Base-by-base conservation (phyloP, 2,888 invertebrate species). In the Agrotis segetum region DNA sequence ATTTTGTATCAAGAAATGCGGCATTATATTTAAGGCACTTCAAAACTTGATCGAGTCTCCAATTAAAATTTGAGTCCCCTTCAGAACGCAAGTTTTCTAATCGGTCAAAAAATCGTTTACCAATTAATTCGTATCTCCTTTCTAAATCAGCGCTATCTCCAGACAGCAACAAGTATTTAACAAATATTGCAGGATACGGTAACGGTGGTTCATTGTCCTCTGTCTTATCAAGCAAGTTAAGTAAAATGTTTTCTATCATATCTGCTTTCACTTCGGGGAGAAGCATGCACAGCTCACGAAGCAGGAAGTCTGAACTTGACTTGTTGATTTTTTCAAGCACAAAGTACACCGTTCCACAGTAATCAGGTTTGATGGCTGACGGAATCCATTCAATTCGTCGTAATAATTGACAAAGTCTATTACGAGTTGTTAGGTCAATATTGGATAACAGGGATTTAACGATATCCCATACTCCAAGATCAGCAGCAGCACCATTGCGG, bases 111-210 rank as follows among this genome's bases (percentile, higher is more conserved):
- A 92, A 88, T 5, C 82, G 86, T 14, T 82, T 69, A 17, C 89
- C 90, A 21, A 92, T 66, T 0, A 47, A 87, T n/a, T n/a, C 70
- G 16, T 89, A 81, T 67, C 88, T 88, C 2, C 64, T 75, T 13
- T 82, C 81, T 67, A 88, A 88, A 24, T 82, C 79, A n/a, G n/a
- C n/a, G n/a, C n/a, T n/a, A n/a, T n/a, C 3, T 86, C 78, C 85
- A 60, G 89, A 85, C 2, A 92, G 60, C 59, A 92, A 77, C 16
- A 94, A 83, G 70, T 87, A 91, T 77, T 90, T 92, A 0, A 88
- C 88, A 47, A 91, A 80, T 55, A 94, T 81, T 49, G 89, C 85
- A 9, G 90, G 74, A 69, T 85, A 87, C 40, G 90, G 58, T 49
- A 74, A 66, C 13, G 73, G 60, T 0, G 64, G n/a, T 13, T 81